Base-by-base conservation (phyloP, 1,140 invertebrate genomes). In the Anastatus disparis region DNA sequence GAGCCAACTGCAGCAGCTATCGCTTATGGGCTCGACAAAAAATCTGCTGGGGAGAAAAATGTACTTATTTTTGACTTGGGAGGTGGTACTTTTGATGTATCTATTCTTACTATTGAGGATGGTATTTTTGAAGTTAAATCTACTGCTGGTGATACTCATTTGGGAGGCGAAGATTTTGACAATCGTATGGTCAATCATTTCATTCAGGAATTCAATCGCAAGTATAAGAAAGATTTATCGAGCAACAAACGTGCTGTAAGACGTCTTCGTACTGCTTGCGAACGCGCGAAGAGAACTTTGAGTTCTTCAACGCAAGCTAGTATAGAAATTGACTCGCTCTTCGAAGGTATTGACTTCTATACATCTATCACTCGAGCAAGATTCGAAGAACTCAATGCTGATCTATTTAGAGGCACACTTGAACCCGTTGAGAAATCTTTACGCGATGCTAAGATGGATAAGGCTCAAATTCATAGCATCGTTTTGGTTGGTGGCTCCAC, bases 101-200 rank as follows among this genome's bases (percentile, higher is more conserved):
- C 92, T 0, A 88, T 93, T 58, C 77, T 93, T 13, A 90, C 90
- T 8, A 93, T 94, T 76, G 91, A 92, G 67, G 91, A 93, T 64
- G 92, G 92, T 73, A 82, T 83, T 40, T 83, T 83, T 31, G 88
- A 80, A 85, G 92, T 92, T 31, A 91, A 90, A 77, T 90, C 92
- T 1, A 93, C 92, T 0, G 90, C 91, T 71, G 92, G 92, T 40
- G 92, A 94, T 73, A 94, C 92, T 55, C 91, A 94, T 76, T 83
- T 96, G 38, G 93, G 92, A 29, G 95, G 95, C 1, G 94, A 93
- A 77, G 92, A 93, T 76, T 94, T 93, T 75, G 91, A 92, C 71
- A 71, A 59, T 77, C 79, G 91, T 2, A 87, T 94, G 88, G 90
- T 93, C 3, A 90, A 88, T 71, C 89, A 91, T 74, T 91, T 93